These are phyloP conservation scores for Jacana jacana DNA, from an alignment of 2,113 vertebrate species.

Conservation along the genomic window DNA sequence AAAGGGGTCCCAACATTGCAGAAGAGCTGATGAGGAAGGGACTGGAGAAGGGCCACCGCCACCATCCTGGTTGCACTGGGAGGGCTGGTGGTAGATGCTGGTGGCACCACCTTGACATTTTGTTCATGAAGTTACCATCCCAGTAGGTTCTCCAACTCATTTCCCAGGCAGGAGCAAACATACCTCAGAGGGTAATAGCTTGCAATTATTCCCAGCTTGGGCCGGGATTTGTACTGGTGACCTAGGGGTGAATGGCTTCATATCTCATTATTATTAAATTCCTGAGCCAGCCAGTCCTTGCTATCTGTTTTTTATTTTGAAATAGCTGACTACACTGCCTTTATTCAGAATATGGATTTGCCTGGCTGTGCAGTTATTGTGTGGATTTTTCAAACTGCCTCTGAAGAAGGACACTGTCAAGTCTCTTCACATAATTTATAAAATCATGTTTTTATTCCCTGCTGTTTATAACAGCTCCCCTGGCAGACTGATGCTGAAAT, in stretches of 20 bases:
- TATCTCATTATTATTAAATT: slow-evolving; percentile 70
- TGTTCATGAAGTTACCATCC: background rate
- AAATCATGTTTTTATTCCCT: slow-evolving; percentile 52
- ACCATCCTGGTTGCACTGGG: fast-evolving
- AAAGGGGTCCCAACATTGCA: fast-evolving
- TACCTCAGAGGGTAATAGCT: slow-evolving; percentile 43
- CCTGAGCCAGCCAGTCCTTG: slow-evolving; percentile 48
- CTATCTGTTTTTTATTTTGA: slow-evolving; percentile 64
- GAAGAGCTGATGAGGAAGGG: background rate
- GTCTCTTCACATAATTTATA: slow-evolving; percentile 57
- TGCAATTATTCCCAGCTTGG: slow-evolving; percentile 62
- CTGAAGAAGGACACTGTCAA: slow-evolving; percentile 57
- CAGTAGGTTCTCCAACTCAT: background rate
- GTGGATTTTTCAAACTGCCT: slow-evolving; percentile 63
- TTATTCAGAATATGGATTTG: slow-evolving; percentile 62
- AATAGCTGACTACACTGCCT: slow-evolving; percentile 56
- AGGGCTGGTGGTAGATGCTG: background rate
- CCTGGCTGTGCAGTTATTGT: slow-evolving; percentile 48
- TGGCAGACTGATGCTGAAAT: slow-evolving; percentile 32
- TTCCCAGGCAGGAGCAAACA: slow-evolving; percentile 25
- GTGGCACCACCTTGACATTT: background rate
- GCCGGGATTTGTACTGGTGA: slow-evolving; percentile 55
- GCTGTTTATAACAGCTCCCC: slow-evolving; percentile 40
- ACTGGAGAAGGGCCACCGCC: background rate
- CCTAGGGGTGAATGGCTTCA: slow-evolving; percentile 49